Evolutionary conservation across 2,113 vertebrate species (phyloP), one percentile per base, ranked within the genome.

Genomic region (Engraulis encrasicolus): DNA sequence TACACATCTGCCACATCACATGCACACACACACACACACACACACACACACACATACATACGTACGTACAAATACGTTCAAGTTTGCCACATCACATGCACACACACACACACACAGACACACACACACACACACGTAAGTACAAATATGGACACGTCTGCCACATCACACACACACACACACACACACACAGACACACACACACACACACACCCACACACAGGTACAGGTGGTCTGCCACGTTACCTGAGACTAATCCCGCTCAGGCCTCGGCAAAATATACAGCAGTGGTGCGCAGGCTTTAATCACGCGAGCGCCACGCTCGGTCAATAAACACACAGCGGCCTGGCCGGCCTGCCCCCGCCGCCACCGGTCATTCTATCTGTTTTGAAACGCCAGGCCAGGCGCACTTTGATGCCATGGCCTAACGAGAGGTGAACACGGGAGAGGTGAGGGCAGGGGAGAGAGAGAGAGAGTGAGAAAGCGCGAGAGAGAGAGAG

Each of bases 291-390:
- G 82, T 82, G 52, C 37, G 61, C 38, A 78, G 84, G 87, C 91
- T 94, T 92, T 94, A 94, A 95, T 95, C 94, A 95, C 83, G 85
- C 92, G 17, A 31, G 81, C 15, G 86, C 80, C 85, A 88, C 89
- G 78, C 87, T 94, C 87, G 81, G 84, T 93, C 92, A 95, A 94
- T 92, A 95, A 95, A 95, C 94, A 95, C 79, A 85, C 88, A 91
- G 88, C 89, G 86, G 89, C 87, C 86, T 92, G 74, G 85, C 82
- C 90, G 91, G 91, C 88, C 89, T 90, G 87, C 38, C n/a, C n/a
- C n/a, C n/a, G n/a, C n/a, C n/a, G n/a, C n/a, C n/a, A 77, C 81
- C 19, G 78, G 92, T 92, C 88, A 93, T 91, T 92, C 89, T 89
- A 92, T 93, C 93, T 92, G 88, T 89, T 91, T 89, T 86, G 86